Evolutionary conservation across 35 echinoderm and acorn worm genomes (phyloP), one percentile per base, ranked within the genome.

Genomic region (Holothuria glaberrima): DNA sequence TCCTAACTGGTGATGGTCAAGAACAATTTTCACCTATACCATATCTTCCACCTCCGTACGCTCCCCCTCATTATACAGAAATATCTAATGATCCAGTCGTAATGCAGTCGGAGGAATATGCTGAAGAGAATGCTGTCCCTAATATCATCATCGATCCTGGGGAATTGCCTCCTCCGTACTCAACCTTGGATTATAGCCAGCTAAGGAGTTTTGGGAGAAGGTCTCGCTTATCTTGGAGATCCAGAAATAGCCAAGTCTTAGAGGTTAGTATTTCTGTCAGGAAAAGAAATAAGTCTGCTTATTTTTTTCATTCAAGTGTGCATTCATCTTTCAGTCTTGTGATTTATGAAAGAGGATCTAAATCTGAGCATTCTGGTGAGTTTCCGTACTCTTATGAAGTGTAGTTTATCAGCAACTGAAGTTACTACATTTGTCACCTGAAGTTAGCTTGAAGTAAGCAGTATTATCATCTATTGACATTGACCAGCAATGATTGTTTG

Each of bases 1-100:
- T 87, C 19, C 85, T 62, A 34, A 26, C 61, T 7, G 60, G 41
- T 29, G 85, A 87, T 46, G 33, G 59, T 4, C 60, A 87, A 2
- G 66, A 87, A n/a, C 85, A 87, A 30, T 87, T 87, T 36, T 50
- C 41, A 34, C 85, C 85, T 9, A 67, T 87, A 21, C 61, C 85
- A 12, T 87, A 68, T 34, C 85, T 52, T 5, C 85, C 85, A 14
- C 85, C 85, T 54, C 85, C 85, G 4, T 87, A 87, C 34, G 85
- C 85, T 21, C 85, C 85, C 19, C 85, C 85, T 34, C 83, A 86
- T 19, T 86, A 86, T 59, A 86, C 57, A 19, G 83, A 86, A 33
- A 86, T 86, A 86, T 86, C 83, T 19, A 86, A 86, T 59, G 83
- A 86, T 33, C 83, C 83, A 10, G 83, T 86, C 59, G 30, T 86